Conservation (phyloP, 2,888 invertebrate species). For the Flexamia atlantica region DNA sequence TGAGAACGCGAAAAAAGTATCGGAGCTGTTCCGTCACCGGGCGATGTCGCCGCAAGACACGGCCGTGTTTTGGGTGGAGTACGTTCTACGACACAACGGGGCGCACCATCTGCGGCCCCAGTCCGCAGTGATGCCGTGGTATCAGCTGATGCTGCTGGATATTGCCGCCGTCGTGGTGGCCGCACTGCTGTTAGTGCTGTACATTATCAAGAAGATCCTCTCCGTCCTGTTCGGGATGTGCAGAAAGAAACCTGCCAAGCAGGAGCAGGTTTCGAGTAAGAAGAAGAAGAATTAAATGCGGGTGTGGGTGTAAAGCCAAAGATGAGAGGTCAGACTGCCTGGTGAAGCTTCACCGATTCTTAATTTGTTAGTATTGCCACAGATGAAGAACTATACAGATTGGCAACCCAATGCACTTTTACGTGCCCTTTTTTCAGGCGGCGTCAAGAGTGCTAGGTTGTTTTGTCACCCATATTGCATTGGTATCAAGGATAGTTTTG, state of each 20-base stretch:
- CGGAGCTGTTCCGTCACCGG: slow-evolving; percentile 18
- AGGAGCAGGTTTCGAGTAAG: slow-evolving; percentile 15
- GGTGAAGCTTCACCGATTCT: too few species aligned
- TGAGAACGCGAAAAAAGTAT: slow-evolving; percentile 29
- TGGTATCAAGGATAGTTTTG: too few species aligned
- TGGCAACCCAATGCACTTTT: too few species aligned
- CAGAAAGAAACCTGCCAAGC: not conserved
- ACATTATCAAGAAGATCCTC: not conserved
- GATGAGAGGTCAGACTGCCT: too few species aligned
- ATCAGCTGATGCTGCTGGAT: slow-evolving; percentile 36
- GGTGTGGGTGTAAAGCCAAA: not conserved
- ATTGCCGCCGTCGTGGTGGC: not conserved
- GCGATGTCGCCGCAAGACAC: slow-evolving; percentile 39
- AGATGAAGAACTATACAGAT: too few species aligned
- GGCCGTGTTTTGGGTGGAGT: slow-evolving; percentile 61
- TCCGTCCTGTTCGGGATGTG: not conserved
- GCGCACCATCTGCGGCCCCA: slow-evolving; percentile 50
- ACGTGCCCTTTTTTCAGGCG: too few species aligned
- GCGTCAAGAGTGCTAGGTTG: too few species aligned
- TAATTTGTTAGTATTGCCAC: too few species aligned
- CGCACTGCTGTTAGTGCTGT: not conserved
- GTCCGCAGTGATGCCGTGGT: slow-evolving; percentile 47
- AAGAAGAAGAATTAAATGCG: slow-evolving; percentile 36
- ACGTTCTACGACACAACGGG: slow-evolving; percentile 59
- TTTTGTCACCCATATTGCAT: too few species aligned